Evolutionary conservation across 1,140 invertebrate genomes (phyloP).

Genomic region (Sipha flava): DNA sequence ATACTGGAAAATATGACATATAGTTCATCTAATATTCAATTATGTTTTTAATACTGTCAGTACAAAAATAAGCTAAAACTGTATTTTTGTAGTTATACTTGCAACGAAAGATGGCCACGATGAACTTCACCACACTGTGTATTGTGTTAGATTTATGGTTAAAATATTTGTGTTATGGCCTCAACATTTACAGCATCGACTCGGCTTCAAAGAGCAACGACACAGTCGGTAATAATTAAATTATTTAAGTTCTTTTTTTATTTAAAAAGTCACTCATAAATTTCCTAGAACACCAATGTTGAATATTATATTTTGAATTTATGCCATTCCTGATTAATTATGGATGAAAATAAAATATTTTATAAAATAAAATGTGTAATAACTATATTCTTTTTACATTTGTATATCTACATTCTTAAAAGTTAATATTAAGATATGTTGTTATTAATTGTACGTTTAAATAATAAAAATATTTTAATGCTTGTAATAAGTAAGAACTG

Average conservation of each 20-base stretch:
- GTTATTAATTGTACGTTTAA: too few relatives aligned
- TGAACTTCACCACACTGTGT: not conserved
- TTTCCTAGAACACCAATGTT: too few relatives aligned
- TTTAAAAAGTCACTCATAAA: too few relatives aligned
- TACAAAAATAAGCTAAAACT: not conserved
- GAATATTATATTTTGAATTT: too few relatives aligned
- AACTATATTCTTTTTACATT: too few relatives aligned
- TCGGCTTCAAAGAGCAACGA: slow-evolving; percentile 1
- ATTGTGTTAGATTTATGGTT: not conserved
- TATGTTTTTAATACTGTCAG: not conserved
- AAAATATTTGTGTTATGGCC: not conserved
- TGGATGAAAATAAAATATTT: too few relatives aligned
- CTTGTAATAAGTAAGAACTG: too few relatives aligned
- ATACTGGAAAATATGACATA: not conserved
- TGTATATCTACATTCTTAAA: too few relatives aligned
- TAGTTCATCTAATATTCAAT: not conserved
- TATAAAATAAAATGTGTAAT: too few relatives aligned
- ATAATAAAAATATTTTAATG: too few relatives aligned
- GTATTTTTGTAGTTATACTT: not conserved
- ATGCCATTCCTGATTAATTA: too few relatives aligned
- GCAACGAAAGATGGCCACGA: not conserved
- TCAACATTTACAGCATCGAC: not conserved
- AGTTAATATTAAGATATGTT: too few relatives aligned
- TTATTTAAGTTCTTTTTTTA: not conserved
- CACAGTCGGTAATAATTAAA: slow-evolving; percentile 4